phyloP scores from a whole-genome alignment of 1,140 invertebrate genomes.

The Bombus picipes region DNA sequence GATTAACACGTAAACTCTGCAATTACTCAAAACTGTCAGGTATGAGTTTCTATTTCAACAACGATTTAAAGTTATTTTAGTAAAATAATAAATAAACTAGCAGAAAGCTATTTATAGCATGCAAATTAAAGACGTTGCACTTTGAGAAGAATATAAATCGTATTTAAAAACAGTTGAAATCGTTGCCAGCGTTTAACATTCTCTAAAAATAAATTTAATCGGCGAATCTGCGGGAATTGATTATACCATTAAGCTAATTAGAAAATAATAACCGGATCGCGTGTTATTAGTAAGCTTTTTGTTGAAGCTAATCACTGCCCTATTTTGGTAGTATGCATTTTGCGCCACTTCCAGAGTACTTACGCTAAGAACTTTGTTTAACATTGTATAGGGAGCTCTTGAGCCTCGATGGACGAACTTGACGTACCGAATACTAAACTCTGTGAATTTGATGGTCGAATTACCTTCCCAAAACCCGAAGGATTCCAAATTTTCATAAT shows the following conservation, averaged over 20 bases:
- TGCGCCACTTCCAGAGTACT: neutral
- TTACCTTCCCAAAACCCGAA: neutral
- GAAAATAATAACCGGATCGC: neutral
- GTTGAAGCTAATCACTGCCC: neutral
- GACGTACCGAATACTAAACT: neutral
- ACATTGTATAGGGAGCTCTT: conserved; percentile 4
- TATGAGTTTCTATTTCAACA: too few relatives aligned
- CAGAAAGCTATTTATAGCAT: neutral
- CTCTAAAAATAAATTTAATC: neutral
- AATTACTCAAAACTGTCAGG: too few relatives aligned
- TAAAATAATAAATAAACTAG: neutral
- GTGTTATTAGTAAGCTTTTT: neutral
- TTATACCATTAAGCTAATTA: neutral
- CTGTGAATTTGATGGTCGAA: neutral
- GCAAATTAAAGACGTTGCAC: neutral
- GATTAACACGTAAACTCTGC: too few relatives aligned
- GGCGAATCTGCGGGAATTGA: neutral
- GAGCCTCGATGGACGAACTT: conserved; percentile 22
- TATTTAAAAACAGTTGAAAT: neutral
- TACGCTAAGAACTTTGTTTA: conserved; percentile 11
- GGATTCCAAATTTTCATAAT: neutral
- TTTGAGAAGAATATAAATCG: neutral
- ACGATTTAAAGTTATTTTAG: neutral
- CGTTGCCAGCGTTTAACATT: neutral
- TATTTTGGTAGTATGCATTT: neutral